Conservation (phyloP, 1,140 invertebrate species). For the Gryllus bimaculatus region DNA sequence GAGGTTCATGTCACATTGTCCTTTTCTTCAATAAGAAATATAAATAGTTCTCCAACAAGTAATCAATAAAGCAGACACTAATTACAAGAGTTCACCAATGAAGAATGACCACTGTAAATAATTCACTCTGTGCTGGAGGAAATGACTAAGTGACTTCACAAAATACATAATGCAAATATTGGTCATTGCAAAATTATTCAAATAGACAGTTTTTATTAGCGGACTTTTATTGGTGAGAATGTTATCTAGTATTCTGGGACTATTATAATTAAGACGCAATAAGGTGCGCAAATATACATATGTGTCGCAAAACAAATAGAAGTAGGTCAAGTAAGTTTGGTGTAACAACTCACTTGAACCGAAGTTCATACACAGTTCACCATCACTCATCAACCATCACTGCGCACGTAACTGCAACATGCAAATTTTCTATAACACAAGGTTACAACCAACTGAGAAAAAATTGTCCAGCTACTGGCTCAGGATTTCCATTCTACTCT, state of each 20-base stretch:
- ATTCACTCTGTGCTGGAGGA: neutral
- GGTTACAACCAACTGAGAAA: neutral
- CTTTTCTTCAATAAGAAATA: neutral
- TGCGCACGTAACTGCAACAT: neutral
- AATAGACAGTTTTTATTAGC: neutral
- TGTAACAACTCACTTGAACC: neutral
- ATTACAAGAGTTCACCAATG: neutral
- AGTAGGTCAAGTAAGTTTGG: neutral
- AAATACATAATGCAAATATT: neutral
- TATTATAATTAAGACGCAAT: neutral
- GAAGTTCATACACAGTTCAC: neutral
- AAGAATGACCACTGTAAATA: neutral
- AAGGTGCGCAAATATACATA: neutral
- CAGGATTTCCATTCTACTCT: neutral
- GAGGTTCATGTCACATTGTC: neutral
- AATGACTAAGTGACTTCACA: neutral
- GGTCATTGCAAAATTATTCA: neutral
- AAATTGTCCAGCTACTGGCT: neutral
- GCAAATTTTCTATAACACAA: neutral
- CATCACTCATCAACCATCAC: neutral
- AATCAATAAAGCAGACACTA: neutral
- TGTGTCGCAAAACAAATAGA: neutral
- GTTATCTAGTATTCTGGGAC: neutral
- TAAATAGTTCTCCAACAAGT: neutral
- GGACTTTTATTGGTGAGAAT: neutral